Conservation (phyloP, 2,797 vertebrate genomes). For the Poliocrania exsul region DNA sequence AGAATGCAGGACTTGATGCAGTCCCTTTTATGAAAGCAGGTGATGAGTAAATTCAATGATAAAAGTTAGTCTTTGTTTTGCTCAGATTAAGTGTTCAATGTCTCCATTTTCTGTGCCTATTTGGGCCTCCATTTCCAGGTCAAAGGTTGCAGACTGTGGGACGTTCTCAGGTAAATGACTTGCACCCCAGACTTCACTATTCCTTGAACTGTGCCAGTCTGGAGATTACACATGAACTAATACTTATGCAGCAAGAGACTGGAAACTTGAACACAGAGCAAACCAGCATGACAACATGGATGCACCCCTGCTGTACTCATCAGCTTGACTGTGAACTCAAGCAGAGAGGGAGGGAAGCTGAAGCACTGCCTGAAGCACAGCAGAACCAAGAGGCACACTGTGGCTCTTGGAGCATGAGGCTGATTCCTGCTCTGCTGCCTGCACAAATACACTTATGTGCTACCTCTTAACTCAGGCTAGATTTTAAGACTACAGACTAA, state of each 20-base stretch:
- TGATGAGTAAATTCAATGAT: not conserved
- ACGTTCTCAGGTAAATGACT: rapidly evolving
- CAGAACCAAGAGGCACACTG: not conserved
- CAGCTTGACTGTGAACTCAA: not conserved
- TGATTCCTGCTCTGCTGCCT: not conserved
- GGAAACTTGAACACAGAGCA: not conserved
- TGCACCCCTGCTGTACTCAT: not conserved
- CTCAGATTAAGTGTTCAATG: not conserved
- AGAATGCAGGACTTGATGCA: not conserved
- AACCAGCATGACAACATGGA: rapidly evolving
- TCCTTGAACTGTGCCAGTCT: not conserved
- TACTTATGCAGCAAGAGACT: not conserved
- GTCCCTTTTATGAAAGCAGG: not conserved
- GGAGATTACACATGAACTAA: not conserved
- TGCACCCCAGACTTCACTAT: not conserved
- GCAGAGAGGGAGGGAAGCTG: not conserved
- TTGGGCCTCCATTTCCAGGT: not conserved
- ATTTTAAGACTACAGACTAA: not conserved
- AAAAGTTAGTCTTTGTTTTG: not conserved
- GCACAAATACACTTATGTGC: not conserved
- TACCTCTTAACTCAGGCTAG: not conserved
- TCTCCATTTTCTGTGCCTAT: not conserved
- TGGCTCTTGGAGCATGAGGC: not conserved
- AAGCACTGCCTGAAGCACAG: not conserved
- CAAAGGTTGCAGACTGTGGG: not conserved